A percentile compares a stretch with the other conserved stretches of the same genome.
Evolutionary conservation across 2,113 vertebrate genomes (phyloP).

Genomic region (Trochalopteron elliotii): DNA sequence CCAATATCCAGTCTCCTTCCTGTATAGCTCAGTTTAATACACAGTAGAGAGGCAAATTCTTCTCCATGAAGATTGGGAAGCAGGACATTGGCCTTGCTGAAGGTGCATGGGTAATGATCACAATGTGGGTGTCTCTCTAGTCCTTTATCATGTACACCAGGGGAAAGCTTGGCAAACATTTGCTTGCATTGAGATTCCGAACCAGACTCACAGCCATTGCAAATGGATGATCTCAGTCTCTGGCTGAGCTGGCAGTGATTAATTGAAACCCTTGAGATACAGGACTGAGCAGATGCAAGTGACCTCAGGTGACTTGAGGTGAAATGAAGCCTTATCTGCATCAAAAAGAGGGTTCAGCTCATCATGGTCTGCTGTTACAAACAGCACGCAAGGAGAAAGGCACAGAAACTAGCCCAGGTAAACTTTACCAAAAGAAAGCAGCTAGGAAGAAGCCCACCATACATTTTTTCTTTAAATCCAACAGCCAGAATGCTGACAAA

Average conservation of each 20-base stretch:
- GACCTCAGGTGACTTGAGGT: conserved; percentile 59
- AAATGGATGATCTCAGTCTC: conserved; percentile 7
- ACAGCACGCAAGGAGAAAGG: neutral
- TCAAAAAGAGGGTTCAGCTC: neutral
- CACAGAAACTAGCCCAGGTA: neutral
- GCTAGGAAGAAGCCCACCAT: neutral
- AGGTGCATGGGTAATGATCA: neutral
- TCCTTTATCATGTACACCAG: neutral
- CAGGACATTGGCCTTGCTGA: neutral
- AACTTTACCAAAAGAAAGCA: neutral
- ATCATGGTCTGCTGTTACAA: neutral
- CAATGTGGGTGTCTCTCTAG: neutral
- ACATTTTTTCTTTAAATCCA: neutral
- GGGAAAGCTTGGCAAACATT: neutral
- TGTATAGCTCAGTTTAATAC: neutral
- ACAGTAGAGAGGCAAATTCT: neutral
- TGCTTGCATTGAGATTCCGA: conserved; percentile 22
- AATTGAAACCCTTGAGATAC: conserved; percentile 52
- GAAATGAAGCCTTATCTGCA: conserved; percentile 22
- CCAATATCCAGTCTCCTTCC: neutral
- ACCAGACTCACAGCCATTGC: neutral
- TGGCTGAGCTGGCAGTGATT: conserved; percentile 12
- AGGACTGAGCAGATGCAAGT: conserved; percentile 6
- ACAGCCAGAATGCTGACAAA: neutral
- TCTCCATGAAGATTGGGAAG: neutral